Evolutionary conservation across 2,113 vertebrate species (phyloP).

Genomic region (Mionectes macconnelli): DNA sequence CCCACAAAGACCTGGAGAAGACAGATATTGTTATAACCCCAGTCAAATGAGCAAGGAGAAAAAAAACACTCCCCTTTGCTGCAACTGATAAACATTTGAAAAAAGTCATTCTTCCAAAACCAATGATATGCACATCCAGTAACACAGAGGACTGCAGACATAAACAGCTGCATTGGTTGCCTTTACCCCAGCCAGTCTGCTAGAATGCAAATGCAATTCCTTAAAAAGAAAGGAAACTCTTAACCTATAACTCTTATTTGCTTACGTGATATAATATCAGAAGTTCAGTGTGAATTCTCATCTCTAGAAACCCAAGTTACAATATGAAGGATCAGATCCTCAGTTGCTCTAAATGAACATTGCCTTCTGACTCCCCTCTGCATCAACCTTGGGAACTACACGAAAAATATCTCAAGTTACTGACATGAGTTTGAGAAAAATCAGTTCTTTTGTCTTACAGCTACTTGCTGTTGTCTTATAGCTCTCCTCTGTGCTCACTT

Average conservation of each 20-base stretch:
- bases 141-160: neutral
- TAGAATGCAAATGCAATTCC: neutral
- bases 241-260: neutral
- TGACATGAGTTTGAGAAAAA: neutral
- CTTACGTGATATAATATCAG: neutral
- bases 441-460: neutral
- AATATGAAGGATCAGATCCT: neutral
- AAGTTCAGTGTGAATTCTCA: neutral
- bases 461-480: neutral
- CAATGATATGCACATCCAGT: neutral
- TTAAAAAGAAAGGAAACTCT: neutral
- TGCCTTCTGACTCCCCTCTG: neutral
- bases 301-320: neutral
- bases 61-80: neutral
- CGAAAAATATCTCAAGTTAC: neutral
- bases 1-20: neutral
- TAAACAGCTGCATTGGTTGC: neutral
- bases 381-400: neutral
- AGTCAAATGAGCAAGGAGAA: neutral
- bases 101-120: neutral
- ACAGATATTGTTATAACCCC: neutral
- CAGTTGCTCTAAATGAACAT: neutral
- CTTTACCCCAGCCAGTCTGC: neutral
- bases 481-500: neutral
- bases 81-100: neutral